These are phyloP conservation scores for Stigmatopora argus DNA, from an alignment of 2,113 vertebrate species.

Conservation along the genomic window DNA sequence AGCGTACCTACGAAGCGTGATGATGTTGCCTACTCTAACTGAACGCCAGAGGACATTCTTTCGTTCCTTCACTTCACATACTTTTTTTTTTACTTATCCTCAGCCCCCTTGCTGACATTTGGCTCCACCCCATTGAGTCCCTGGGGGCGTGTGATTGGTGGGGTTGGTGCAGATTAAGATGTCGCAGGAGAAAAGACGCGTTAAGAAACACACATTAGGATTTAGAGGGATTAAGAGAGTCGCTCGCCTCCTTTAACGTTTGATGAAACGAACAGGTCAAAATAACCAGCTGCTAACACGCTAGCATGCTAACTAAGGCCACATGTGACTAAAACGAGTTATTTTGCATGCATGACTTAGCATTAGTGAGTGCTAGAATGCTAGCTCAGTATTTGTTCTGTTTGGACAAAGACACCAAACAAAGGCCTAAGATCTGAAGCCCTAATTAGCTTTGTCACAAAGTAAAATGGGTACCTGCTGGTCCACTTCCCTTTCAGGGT, in stretches of 20 bases:
- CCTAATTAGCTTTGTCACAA: not conserved
- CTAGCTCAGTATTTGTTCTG: not conserved
- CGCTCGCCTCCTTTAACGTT: constrained; percentile 6
- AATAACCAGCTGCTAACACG: not conserved
- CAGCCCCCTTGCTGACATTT: not conserved
- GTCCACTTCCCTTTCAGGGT: not conserved
- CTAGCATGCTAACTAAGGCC: not conserved
- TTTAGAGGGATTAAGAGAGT: constrained; percentile 30
- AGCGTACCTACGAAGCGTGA: constrained; percentile 5
- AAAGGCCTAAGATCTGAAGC: not conserved
- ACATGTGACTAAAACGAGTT: not conserved
- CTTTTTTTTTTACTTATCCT: not conserved
- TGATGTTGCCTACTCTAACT: not conserved
- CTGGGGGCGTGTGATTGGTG: not conserved
- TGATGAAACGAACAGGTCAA: not conserved
- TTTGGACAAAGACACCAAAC: not conserved
- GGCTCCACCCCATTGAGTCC: not conserved
- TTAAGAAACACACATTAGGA: constrained; percentile 10
- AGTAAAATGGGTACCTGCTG: constrained; percentile 3
- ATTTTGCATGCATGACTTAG: not conserved
- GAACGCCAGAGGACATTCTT: constrained; percentile 5
- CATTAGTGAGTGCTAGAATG: not conserved
- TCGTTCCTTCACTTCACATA: not conserved
- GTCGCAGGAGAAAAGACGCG: constrained; percentile 34
- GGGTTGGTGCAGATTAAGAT: constrained; percentile 28